These are phyloP conservation scores for Hyalella azteca DNA, from an alignment of 2,888 invertebrate species.

Conservation along the genomic window DNA sequence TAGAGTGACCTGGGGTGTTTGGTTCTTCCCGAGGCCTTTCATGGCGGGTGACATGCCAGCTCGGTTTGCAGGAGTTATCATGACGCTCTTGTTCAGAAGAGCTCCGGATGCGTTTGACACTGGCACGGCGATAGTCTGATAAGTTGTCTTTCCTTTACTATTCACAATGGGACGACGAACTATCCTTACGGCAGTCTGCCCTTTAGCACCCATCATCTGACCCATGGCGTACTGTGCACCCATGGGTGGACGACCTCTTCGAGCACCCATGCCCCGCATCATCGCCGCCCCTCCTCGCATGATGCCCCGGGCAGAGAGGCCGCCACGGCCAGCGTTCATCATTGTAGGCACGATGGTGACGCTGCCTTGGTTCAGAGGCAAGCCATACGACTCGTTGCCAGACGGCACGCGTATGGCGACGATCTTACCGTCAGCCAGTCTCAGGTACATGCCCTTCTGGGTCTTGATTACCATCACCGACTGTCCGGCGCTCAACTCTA, in stretches of 20 bases:
- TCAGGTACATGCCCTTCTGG: constrained; percentile 94
- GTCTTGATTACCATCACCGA: constrained; percentile 93
- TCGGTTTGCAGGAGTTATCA: constrained; percentile 53
- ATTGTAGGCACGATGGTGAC: constrained; percentile 57
- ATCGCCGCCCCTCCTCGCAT: constrained; percentile 15
- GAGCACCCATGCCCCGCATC: constrained; percentile 15
- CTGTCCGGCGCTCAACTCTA: constrained; percentile 90
- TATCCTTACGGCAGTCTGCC: constrained; percentile 50
- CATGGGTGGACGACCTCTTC: constrained; percentile 55
- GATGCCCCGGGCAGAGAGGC: constrained; percentile 12
- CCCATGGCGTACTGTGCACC: constrained; percentile 53
- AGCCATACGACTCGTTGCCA: constrained; percentile 54
- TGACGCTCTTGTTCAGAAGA: constrained; percentile 55
- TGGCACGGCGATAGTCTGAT: constrained; percentile 44
- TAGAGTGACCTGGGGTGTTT: constrained; percentile 46
- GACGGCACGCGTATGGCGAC: constrained; percentile 74
- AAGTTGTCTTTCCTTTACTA: constrained; percentile 41
- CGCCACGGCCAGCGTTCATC: constrained; percentile 41
- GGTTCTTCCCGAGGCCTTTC: constrained; percentile 14
- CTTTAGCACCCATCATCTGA: constrained; percentile 47
- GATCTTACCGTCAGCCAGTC: constrained; percentile 90
- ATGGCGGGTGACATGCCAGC: neutral
- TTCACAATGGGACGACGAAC: constrained; percentile 40
- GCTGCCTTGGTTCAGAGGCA: constrained; percentile 56
- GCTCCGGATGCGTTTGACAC: constrained; percentile 42